These are phyloP conservation scores for Pelusios castaneus DNA, from an alignment of 2,113 vertebrate species.

Conservation along the genomic window DNA sequence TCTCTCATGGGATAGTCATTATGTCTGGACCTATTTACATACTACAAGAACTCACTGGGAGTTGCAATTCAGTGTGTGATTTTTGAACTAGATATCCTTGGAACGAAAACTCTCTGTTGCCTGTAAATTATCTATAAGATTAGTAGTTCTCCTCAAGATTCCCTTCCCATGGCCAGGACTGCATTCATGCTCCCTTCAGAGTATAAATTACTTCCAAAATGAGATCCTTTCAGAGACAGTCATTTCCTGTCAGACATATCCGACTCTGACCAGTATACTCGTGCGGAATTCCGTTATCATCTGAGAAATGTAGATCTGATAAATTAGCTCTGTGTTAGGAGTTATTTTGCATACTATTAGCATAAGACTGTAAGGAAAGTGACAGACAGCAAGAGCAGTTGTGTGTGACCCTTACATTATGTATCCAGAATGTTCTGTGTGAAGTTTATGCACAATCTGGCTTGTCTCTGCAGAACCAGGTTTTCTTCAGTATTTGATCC, in stretches of 20 bases:
- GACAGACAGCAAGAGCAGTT: background rate
- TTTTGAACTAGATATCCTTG: background rate
- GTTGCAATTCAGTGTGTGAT: background rate
- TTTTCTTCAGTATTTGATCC: background rate
- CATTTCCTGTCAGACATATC: constrained; percentile 68
- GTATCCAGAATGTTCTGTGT: constrained; percentile 1
- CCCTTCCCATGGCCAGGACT: background rate
- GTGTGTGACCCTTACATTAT: background rate
- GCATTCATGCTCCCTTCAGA: constrained; percentile 20
- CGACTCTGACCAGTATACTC: constrained; percentile 64
- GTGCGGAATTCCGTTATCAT: constrained; percentile 68
- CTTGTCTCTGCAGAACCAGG: background rate
- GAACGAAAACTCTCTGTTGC: background rate
- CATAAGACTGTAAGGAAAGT: background rate
- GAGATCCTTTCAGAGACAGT: constrained; percentile 60
- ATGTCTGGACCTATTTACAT: background rate
- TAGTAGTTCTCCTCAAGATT: background rate
- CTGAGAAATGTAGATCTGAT: constrained; percentile 57
- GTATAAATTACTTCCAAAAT: constrained; percentile 60
- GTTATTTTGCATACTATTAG: constrained; percentile 16
- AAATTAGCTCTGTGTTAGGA: constrained; percentile 9
- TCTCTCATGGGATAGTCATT: background rate
- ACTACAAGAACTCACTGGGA: background rate
- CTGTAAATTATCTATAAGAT: background rate
- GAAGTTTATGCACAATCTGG: background rate